A percentile compares a stretch with the other conserved stretches of the same genome.
Conservation (phyloP, 1,140 invertebrate species). For the Drosophila willistoni region DNA sequence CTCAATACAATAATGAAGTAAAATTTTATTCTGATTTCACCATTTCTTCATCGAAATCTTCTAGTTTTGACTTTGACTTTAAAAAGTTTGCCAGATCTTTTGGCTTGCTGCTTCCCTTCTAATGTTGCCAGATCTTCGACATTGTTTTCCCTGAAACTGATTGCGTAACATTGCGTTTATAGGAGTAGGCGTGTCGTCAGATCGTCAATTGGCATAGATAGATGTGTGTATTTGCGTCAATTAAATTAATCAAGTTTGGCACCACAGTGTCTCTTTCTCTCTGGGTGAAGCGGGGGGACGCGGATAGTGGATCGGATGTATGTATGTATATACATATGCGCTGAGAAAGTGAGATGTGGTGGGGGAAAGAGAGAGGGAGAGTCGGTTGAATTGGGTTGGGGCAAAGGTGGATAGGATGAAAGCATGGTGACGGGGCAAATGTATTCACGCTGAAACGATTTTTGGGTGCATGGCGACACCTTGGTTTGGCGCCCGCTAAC, state of each 20-base stretch:
- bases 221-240: background rate
- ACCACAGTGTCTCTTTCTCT: slow-evolving; percentile 32
- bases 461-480: slow-evolving; percentile 76
- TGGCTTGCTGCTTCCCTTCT: too few species aligned
- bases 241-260: slow-evolving; percentile 14
- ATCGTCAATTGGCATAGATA: background rate
- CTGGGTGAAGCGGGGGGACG: slow-evolving; percentile 9
- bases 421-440: slow-evolving; percentile 57
- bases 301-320: background rate
- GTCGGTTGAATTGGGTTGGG: background rate
- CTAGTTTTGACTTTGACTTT: too few species aligned
- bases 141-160: too few species aligned
- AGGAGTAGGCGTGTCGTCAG: too few species aligned
- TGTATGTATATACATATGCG: too few species aligned
- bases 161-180: too few species aligned
- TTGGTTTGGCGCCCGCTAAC: slow-evolving; percentile 80
- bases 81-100: too few species aligned
- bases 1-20: too few species aligned
- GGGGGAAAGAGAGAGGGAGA: background rate
- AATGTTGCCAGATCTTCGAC: too few species aligned
- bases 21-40: too few species aligned
- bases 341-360: background rate
- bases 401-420: slow-evolving; percentile 7
- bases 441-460: slow-evolving; percentile 80
- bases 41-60: too few species aligned